Evolutionary conservation across 2,113 vertebrate species (phyloP).

Genomic region (Cryptotis parvus): DNA sequence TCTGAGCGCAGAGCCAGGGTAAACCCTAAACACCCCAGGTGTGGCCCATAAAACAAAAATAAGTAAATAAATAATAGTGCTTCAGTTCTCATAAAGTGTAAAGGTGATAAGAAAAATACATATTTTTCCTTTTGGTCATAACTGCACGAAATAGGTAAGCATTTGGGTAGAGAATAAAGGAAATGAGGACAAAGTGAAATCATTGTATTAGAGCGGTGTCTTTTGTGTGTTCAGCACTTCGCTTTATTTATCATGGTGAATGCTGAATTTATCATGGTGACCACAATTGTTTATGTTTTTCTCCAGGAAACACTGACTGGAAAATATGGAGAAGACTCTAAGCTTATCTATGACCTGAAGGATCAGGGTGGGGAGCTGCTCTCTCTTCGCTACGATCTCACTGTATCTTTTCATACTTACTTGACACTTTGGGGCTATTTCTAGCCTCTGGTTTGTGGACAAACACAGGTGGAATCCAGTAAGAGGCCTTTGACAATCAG

Average conservation of each 20-base stretch:
- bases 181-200: constrained; percentile 6
- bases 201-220: neutral
- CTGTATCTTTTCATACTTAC: constrained; percentile 92
- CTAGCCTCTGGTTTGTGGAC: constrained; percentile 23
- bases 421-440: neutral
- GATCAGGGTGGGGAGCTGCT: constrained; percentile 98
- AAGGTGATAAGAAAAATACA: constrained; percentile 22
- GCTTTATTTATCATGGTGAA: too few relatives aligned
- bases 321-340: constrained; percentile 98
- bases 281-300: constrained; percentile 57
- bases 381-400: constrained; percentile 97
- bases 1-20: too few relatives aligned
- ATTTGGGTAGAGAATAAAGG: constrained; percentile 24
- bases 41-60: too few relatives aligned
- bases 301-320: constrained; percentile 95
- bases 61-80: neutral
- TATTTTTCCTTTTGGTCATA: constrained; percentile 28
- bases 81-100: constrained; percentile 40
- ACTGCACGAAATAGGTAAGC: neutral
- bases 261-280: constrained; percentile 46
- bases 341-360: constrained; percentile 98
- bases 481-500: constrained; percentile 18
- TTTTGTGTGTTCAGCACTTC: constrained; percentile 58
- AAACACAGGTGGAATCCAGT: constrained; percentile 51
- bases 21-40: too few relatives aligned